Conservation (phyloP, 2,888 invertebrate genomes). For the Megalurothrips usitatus region DNA sequence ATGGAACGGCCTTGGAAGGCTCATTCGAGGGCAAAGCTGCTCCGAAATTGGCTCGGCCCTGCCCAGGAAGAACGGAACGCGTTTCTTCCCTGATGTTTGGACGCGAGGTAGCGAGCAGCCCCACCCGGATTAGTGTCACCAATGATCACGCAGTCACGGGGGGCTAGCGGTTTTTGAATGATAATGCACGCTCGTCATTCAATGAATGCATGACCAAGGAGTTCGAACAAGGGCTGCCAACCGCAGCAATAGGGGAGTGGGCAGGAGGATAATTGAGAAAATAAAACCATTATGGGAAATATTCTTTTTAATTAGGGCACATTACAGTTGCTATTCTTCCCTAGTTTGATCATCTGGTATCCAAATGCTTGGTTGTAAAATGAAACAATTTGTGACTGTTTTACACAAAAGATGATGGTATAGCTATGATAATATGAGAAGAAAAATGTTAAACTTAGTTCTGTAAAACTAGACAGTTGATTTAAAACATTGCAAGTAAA, state of each 20-base stretch:
- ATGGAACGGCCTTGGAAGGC: constrained; percentile 14
- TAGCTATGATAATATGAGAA: neutral
- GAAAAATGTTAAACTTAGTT: neutral
- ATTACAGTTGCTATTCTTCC: neutral
- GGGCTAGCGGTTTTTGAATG: neutral
- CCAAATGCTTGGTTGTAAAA: neutral
- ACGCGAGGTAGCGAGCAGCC: too few relatives aligned
- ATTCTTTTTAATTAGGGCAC: neutral
- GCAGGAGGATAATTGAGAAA: too few relatives aligned
- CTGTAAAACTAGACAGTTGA: neutral
- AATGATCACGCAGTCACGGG: neutral
- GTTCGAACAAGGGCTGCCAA: too few relatives aligned
- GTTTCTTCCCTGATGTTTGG: too few relatives aligned
- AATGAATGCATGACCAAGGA: too few relatives aligned
- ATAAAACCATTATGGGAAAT: too few relatives aligned
- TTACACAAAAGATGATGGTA: neutral
- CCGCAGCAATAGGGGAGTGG: too few relatives aligned
- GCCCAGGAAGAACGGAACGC: neutral
- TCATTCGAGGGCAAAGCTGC: neutral
- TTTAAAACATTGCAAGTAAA: neutral
- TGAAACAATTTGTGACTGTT: neutral
- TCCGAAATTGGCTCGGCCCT: neutral
- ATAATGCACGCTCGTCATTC: neutral
- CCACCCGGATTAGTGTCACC: neutral
- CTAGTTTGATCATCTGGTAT: neutral